Evolutionary conservation across 2,797 vertebrate genomes (phyloP).

Genomic region (Limosa lapponica): DNA sequence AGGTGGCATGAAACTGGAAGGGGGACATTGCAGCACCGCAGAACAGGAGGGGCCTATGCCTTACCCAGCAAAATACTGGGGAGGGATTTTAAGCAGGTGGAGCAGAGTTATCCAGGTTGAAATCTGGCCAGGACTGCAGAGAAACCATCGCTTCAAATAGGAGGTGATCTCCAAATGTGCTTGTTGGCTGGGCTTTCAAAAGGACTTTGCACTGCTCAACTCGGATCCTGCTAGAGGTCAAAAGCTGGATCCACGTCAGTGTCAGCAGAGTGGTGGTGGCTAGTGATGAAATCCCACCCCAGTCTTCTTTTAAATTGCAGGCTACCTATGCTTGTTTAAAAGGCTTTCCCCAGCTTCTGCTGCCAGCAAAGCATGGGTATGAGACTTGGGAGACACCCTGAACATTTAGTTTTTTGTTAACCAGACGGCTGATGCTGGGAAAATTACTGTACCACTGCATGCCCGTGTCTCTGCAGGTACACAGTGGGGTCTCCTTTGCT

Average conservation of each 20-base stretch:
- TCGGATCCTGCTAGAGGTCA: not conserved
- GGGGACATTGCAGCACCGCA: fast-evolving
- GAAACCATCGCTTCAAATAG: not conserved
- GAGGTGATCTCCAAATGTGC: not conserved
- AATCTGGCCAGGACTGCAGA: not conserved
- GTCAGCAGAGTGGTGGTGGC: not conserved
- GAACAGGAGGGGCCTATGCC: not conserved
- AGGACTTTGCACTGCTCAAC: not conserved
- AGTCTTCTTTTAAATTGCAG: not conserved
- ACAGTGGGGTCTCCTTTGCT: not conserved
- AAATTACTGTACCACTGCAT: not conserved
- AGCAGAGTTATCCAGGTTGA: not conserved
- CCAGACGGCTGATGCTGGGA: not conserved
- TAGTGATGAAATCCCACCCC: not conserved
- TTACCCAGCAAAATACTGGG: not conserved
- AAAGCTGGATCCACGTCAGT: not conserved
- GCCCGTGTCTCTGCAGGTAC: not conserved
- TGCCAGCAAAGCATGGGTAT: not conserved
- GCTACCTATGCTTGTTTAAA: not conserved
- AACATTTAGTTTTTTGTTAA: not conserved
- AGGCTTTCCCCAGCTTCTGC: not conserved
- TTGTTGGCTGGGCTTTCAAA: not conserved
- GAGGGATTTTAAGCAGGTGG: not conserved
- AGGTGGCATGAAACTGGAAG: not conserved
- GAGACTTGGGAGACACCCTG: not conserved